Percentiles rank a stretch among this genome's conserved stretches.
Conservation (phyloP, 2,888 invertebrate species). For the Nomada flava region DNA sequence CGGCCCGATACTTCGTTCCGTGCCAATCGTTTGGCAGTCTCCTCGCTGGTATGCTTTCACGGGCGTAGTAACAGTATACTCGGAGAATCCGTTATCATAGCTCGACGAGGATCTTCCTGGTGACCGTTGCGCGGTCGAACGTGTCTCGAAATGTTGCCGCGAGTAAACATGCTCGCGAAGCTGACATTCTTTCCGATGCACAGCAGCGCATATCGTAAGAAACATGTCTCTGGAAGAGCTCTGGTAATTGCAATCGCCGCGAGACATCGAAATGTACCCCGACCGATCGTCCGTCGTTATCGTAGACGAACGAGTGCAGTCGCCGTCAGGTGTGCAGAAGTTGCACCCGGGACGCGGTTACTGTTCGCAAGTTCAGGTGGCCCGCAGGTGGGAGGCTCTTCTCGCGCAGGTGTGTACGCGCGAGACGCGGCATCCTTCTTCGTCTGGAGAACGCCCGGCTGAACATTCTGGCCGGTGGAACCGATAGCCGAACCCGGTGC, state of each 20-base stretch:
- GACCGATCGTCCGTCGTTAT: conserved; percentile 42
- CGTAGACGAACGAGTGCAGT: conserved; percentile 25
- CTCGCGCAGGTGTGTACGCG: conserved; percentile 72
- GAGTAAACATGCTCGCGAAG: conserved; percentile 13
- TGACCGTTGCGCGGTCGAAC: conserved; percentile 66
- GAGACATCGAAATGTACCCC: background rate
- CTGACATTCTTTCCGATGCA: background rate
- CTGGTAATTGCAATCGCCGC: too few species aligned
- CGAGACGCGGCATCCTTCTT: conserved; percentile 72
- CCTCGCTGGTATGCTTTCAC: conserved; percentile 69
- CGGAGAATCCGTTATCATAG: conserved; percentile 81
- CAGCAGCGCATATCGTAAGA: too few species aligned
- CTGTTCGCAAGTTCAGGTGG: conserved; percentile 75
- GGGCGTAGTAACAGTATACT: conserved; percentile 81
- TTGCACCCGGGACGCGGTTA: conserved; percentile 27
- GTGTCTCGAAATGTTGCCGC: conserved; percentile 50
- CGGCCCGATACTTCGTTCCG: conserved; percentile 75
- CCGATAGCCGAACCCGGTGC: conserved; percentile 47
- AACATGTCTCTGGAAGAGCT: too few species aligned
- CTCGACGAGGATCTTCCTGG: conserved; percentile 69
- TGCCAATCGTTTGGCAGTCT: conserved; percentile 72
- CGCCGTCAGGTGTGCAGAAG: conserved; percentile 59
- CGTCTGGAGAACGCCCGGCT: conserved; percentile 33
- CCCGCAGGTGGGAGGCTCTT: conserved; percentile 77
- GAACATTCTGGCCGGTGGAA: conserved; percentile 44